Percentiles rank a stretch among this genome's conserved stretches.
These are phyloP conservation scores for Orius laevigatus DNA, from an alignment of 1,140 invertebrate genomes.

Conservation along the genomic window DNA sequence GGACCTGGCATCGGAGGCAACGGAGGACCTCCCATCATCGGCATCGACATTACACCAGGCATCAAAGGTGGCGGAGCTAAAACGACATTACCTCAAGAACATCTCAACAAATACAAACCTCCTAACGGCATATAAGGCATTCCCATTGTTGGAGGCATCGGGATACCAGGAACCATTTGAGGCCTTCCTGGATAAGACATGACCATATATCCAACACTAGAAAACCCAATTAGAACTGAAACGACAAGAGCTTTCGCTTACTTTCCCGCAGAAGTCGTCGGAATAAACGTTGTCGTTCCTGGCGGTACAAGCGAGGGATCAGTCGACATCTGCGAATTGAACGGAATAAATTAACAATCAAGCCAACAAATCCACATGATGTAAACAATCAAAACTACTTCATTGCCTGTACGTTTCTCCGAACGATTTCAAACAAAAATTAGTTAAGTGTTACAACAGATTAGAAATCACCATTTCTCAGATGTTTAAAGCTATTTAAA, in stretches of 20 bases:
- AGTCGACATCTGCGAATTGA: conserved; percentile 16
- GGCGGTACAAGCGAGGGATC: conserved; percentile 17
- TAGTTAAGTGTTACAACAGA: too few relatives aligned
- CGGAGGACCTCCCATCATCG: conserved; percentile 23
- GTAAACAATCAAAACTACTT: too few relatives aligned
- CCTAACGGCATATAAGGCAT: conserved; percentile 22
- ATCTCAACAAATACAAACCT: conserved; percentile 12
- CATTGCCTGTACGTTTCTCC: too few relatives aligned
- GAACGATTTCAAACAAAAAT: too few relatives aligned
- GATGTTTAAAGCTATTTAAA: too few relatives aligned
- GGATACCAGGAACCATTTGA: conserved; percentile 36
- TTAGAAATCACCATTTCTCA: too few relatives aligned
- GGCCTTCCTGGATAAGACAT: conserved; percentile 37
- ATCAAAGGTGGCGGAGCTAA: conserved; percentile 28
- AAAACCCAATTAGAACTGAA: conserved; percentile 3
- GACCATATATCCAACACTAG: conserved; percentile 22
- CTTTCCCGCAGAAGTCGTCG: conserved; percentile 19
- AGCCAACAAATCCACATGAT: too few relatives aligned
- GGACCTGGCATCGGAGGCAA: conserved; percentile 19
- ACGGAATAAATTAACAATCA: too few relatives aligned
- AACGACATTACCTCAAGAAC: conserved; percentile 4
- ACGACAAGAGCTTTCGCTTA: conserved; percentile 9
- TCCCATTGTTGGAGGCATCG: conserved; percentile 28
- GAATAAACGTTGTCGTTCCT: conserved; percentile 19
- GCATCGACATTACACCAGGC: conserved; percentile 32